A percentile compares a stretch with the other conserved stretches of the same genome.
Evolutionary conservation across 2,888 invertebrate genomes (phyloP).

Genomic region (Cybosia mesomella): DNA sequence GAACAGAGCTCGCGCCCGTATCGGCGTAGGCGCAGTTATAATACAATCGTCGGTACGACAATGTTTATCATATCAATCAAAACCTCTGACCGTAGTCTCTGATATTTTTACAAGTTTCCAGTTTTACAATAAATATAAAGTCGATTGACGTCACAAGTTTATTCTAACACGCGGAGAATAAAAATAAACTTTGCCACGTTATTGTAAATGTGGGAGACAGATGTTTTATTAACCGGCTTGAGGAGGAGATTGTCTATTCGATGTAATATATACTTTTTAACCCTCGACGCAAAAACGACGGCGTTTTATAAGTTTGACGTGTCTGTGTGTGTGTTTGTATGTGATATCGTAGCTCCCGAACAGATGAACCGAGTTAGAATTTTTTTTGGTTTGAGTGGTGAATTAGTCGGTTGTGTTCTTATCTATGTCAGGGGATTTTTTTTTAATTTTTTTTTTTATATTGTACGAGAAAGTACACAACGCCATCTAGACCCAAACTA

Average conservation of each 20-base stretch:
- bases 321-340: no score
- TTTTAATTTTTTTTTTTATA: no score
- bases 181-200: background rate
- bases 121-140: constrained; percentile 8
- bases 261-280: background rate
- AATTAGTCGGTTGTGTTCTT: no score
- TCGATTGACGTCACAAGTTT: background rate
- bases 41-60: background rate
- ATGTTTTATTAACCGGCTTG: background rate
- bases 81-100: constrained; percentile 12
- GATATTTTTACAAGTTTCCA: constrained; percentile 10
- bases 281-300: no score
- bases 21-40: background rate
- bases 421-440: no score
- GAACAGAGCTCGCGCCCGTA: background rate
- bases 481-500: no score
- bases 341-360: no score
- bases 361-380: no score
- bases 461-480: no score
- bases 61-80: constrained; percentile 5
- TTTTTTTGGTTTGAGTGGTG: no score
- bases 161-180: background rate
- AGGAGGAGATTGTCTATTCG: background rate
- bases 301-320: no score
- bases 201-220: background rate